A percentile compares a stretch with the other conserved stretches of the same genome.
phyloP scores from a whole-genome alignment of 2,113 vertebrate species.

The Brienomyrus brachyistius region DNA sequence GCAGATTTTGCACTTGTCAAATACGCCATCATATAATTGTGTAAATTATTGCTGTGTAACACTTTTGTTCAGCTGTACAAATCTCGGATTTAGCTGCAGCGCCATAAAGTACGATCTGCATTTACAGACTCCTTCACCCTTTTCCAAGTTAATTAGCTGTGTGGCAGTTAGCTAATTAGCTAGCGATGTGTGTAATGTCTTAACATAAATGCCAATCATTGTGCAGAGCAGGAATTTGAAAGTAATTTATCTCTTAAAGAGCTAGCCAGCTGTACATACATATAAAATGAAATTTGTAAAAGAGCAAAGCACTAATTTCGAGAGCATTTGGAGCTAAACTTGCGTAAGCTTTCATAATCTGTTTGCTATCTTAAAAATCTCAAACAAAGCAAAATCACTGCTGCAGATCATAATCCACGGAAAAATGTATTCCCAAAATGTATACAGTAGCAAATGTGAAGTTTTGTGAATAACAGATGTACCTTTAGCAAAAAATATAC shows the following conservation, averaged over 20 bases:
- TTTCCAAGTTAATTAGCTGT: background rate
- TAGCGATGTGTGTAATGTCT: background rate
- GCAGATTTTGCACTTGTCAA: background rate
- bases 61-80: background rate
- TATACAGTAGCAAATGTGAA: background rate
- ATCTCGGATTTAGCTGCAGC: background rate
- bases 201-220: background rate
- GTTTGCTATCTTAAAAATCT: background rate
- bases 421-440: background rate
- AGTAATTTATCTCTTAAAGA: background rate
- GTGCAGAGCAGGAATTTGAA: background rate
- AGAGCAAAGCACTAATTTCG: background rate
- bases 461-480: background rate
- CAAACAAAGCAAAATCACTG: background rate
- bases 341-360: background rate
- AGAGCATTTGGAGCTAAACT: background rate
- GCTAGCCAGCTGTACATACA: background rate
- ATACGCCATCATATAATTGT: background rate
- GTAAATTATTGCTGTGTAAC: background rate
- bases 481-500: background rate
- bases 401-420: background rate
- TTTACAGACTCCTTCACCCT: background rate
- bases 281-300: background rate
- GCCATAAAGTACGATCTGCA: background rate
- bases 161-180: slow-evolving; percentile 1